phyloP scores from a whole-genome alignment of 2,113 vertebrate species.

The Desmodus rotundus region DNA sequence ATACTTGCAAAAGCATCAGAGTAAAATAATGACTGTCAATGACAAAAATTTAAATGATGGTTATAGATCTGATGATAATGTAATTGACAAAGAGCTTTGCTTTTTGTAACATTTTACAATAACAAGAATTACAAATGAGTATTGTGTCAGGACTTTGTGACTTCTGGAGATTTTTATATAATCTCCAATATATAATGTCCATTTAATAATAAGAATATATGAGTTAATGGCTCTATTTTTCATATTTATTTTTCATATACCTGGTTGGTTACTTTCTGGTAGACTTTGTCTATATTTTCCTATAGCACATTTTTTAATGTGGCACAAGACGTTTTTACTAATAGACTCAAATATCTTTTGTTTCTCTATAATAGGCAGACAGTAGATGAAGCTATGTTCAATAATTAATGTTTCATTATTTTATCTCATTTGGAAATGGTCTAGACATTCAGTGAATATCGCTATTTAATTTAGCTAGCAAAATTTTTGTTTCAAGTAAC shows the following conservation, averaged over 20 bases:
- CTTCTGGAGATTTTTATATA: neutral
- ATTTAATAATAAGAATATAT: neutral
- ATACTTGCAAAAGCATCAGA: neutral
- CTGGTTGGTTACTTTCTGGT: too few species aligned
- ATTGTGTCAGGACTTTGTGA: neutral
- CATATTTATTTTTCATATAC: too few species aligned
- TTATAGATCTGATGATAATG: neutral
- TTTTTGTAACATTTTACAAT: neutral
- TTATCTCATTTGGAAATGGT: neutral
- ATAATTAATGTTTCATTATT: neutral
- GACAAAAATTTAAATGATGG: neutral
- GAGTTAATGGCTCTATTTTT: too few species aligned
- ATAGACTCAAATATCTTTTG: neutral
- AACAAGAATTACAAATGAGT: neutral
- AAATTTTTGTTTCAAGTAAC: neutral
- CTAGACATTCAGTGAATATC: neutral
- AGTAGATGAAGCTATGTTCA: neutral
- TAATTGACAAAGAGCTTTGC: neutral
- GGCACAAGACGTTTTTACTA: neutral
- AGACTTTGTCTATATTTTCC: neutral
- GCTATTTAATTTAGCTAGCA: neutral
- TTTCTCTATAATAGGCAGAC: neutral
- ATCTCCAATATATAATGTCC: neutral
- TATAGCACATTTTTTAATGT: neutral
- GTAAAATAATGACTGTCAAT: neutral